Evolutionary conservation across 2,888 invertebrate species (phyloP).

Genomic region (Homarus gammarus): DNA sequence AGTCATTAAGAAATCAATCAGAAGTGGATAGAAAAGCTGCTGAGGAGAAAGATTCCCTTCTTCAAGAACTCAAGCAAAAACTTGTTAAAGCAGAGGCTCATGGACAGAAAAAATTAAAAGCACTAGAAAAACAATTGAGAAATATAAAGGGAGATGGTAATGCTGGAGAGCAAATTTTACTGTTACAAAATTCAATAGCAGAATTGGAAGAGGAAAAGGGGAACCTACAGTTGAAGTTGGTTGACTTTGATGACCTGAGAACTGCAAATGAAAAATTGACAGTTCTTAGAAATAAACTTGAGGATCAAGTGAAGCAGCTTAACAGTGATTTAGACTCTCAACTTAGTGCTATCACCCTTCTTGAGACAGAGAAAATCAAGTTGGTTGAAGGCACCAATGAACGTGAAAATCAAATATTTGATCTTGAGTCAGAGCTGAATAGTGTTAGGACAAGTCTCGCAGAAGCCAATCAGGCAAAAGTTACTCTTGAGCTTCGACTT

Average conservation of each 20-base stretch:
- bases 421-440: constrained; percentile 66
- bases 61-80: constrained; percentile 73
- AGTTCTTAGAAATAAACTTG: constrained; percentile 66
- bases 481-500: constrained; percentile 88
- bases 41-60: constrained; percentile 46
- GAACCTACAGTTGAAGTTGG: constrained; percentile 90
- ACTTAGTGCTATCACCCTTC: constrained; percentile 83
- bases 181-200: constrained; percentile 82
- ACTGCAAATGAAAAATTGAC: constrained; percentile 52
- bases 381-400: constrained; percentile 83
- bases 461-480: constrained; percentile 81
- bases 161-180: constrained; percentile 76
- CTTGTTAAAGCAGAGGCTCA: constrained; percentile 74
- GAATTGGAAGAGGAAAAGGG: constrained; percentile 95
- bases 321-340: constrained; percentile 80
- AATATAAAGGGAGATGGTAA: constrained; percentile 79
- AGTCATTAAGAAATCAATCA: constrained; percentile 85
- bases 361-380: constrained; percentile 86
- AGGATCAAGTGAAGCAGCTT: constrained; percentile 75
- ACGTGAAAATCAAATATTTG: constrained; percentile 66
- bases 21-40: constrained; percentile 86
- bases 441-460: constrained; percentile 26
- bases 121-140: constrained; percentile 85
- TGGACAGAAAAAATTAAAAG: constrained; percentile 85
- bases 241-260: constrained; percentile 85